phyloP scores from a whole-genome alignment of 2,888 invertebrate genomes.

The Yponomeuta sedellus region DNA sequence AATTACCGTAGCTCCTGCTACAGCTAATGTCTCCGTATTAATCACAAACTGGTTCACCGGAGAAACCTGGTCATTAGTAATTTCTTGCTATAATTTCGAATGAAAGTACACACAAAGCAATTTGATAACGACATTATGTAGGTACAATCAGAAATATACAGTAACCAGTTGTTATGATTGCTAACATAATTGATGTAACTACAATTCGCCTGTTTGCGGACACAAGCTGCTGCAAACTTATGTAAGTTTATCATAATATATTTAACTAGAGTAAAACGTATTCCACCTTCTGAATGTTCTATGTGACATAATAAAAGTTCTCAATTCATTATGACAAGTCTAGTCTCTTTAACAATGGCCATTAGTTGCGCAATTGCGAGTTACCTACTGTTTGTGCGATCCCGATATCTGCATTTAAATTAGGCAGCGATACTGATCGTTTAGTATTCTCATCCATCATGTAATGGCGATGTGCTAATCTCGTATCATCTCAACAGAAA shows the following conservation, averaged over 20 bases:
- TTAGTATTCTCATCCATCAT: slow-evolving; percentile 13
- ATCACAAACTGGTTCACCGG: slow-evolving; percentile 10
- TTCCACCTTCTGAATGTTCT: background rate
- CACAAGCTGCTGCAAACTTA: background rate
- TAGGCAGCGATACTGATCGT: slow-evolving; percentile 35
- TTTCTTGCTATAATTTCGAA: slow-evolving; percentile 8
- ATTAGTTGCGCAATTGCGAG: slow-evolving; percentile 40
- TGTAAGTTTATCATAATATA: background rate
- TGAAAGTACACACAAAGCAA: slow-evolving; percentile 12
- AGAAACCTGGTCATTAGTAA: slow-evolving; percentile 15
- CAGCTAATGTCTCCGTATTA: slow-evolving; percentile 1
- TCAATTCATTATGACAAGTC: background rate
- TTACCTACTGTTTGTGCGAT: slow-evolving; percentile 33
- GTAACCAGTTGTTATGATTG: background rate
- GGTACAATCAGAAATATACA: background rate
- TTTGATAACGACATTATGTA: slow-evolving; percentile 14
- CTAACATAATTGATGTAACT: slow-evolving; percentile 1
- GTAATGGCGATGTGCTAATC: slow-evolving; percentile 2
- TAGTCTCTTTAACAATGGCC: slow-evolving; percentile 6
- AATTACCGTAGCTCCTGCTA: slow-evolving; percentile 8
- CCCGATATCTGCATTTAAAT: slow-evolving; percentile 33
- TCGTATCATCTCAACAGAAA: background rate
- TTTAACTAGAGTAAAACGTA: background rate
- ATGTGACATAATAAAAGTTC: background rate
- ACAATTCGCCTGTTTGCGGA: background rate